phyloP scores from a whole-genome alignment of 2,113 vertebrate genomes.

The Apaloderma vittatum region DNA sequence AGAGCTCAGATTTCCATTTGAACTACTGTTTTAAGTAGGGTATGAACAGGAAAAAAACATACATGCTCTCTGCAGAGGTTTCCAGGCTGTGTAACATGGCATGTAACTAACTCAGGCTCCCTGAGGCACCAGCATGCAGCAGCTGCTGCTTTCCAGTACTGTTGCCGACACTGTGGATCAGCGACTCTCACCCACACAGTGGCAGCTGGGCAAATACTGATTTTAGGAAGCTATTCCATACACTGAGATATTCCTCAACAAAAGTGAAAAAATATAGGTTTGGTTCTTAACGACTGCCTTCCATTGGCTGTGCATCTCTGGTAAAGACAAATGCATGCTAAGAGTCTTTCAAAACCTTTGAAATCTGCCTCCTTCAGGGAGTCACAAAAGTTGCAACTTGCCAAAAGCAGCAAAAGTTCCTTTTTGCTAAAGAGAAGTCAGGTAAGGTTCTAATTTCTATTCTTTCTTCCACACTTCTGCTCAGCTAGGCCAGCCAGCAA shows the following conservation, averaged over 20 bases:
- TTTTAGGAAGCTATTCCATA: background rate
- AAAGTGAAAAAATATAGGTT: background rate
- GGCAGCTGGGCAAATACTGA: background rate
- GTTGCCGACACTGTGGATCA: background rate
- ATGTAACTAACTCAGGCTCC: accelerated
- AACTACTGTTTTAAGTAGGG: background rate
- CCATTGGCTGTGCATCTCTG: accelerated
- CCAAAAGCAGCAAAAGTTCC: background rate
- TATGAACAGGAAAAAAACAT: background rate
- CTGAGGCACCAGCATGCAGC: background rate
- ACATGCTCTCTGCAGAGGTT: background rate
- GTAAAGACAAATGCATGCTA: background rate
- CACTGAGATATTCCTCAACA: background rate
- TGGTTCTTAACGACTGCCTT: background rate
- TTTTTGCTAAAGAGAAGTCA: background rate
- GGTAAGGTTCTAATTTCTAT: background rate
- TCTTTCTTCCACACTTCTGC: background rate
- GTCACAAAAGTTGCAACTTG: background rate
- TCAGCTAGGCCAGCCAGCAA: background rate
- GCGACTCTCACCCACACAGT: background rate
- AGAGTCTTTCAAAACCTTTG: background rate
- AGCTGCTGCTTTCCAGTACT: background rate
- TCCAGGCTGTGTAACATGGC: background rate
- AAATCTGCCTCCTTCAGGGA: background rate
- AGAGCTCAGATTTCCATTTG: background rate